These are phyloP conservation scores for Engystomops pustulosus DNA, from an alignment of 2,113 vertebrate genomes.

Conservation along the genomic window DNA sequence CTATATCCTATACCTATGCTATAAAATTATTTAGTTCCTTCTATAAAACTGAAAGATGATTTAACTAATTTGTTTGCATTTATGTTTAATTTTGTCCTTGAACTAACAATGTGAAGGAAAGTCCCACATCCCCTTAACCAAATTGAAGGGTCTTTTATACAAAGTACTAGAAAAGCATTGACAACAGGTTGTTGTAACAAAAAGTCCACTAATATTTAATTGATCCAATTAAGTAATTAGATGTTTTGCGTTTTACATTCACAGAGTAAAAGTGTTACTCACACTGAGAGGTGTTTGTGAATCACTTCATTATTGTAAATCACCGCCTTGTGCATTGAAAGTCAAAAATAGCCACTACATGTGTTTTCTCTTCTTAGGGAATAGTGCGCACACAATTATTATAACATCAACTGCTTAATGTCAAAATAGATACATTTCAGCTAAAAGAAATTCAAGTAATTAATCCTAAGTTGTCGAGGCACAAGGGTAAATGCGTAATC, in stretches of 20 bases:
- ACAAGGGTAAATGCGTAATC: neutral
- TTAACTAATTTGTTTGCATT: no score
- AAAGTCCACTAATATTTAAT: constrained; percentile 38
- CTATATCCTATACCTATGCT: no score
- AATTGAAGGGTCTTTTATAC: neutral
- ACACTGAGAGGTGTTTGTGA: constrained; percentile 38
- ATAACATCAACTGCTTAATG: neutral
- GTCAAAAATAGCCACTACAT: neutral
- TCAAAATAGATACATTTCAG: neutral
- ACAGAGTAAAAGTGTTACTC: constrained; percentile 43
- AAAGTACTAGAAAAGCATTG: neutral
- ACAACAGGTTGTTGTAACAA: constrained; percentile 23
- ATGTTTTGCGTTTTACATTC: constrained; percentile 28
- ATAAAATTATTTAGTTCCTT: no score
- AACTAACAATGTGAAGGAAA: neutral
- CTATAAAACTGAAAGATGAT: no score
- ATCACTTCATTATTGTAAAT: constrained; percentile 43
- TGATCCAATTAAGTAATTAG: constrained; percentile 47
- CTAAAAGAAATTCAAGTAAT: neutral
- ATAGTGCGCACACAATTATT: neutral
- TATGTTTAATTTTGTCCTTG: neutral
- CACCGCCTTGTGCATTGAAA: constrained; percentile 1
- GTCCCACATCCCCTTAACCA: neutral
- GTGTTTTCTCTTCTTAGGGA: neutral
- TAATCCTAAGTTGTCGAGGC: neutral